These are phyloP conservation scores for Malurus alboscapulatus DNA, from an alignment of 2,113 vertebrate species.

Conservation along the genomic window DNA sequence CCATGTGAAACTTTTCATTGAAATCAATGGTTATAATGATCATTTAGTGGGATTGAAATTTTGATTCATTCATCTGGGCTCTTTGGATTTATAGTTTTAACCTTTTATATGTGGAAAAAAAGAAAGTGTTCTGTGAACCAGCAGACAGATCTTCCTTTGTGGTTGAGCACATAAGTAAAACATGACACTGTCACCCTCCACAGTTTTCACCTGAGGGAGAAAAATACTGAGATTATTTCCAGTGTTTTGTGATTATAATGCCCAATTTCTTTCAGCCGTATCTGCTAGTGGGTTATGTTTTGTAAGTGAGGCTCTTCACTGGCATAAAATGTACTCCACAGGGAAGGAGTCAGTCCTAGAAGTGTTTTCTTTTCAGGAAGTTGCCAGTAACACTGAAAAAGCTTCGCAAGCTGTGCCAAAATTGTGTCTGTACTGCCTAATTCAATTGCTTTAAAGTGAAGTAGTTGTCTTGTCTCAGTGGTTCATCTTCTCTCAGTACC, in stretches of 20 bases:
- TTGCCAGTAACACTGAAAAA: background rate
- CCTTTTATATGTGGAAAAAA: background rate
- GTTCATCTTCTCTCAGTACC: background rate
- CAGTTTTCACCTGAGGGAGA: background rate
- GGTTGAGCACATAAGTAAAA: background rate
- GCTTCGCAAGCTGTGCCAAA: background rate
- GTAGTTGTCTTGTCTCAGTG: background rate
- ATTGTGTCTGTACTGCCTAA: background rate
- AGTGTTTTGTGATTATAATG: background rate
- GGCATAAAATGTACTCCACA: accelerated
- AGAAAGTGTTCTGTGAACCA: background rate
- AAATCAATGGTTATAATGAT: background rate
- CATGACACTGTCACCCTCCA: background rate
- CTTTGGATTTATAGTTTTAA: background rate
- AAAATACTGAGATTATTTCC: background rate
- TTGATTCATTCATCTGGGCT: background rate
- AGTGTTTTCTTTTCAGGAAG: background rate
- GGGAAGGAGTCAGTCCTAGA: background rate
- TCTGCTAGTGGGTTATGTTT: background rate
- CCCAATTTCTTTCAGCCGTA: background rate
- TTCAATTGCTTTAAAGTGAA: background rate
- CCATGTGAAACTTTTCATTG: background rate
- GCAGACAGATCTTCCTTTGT: background rate
- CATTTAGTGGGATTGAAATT: background rate
- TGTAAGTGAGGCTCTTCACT: background rate